These are phyloP conservation scores for Darevskia mixta DNA, from an alignment of 2,797 vertebrate genomes.

Conservation along the genomic window DNA sequence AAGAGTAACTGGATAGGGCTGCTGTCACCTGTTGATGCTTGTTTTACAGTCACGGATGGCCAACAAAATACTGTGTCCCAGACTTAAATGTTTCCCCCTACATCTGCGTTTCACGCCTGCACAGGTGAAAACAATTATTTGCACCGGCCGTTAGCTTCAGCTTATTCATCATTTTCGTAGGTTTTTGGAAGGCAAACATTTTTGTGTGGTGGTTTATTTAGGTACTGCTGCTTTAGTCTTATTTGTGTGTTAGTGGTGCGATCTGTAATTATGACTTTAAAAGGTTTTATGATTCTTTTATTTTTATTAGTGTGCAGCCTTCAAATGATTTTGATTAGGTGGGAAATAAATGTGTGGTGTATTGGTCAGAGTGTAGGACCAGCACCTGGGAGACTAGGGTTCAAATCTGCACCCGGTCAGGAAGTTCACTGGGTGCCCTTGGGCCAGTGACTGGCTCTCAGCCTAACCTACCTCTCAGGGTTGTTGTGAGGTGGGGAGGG, in stretches of 20 bases:
- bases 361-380: too few species aligned
- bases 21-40: not conserved
- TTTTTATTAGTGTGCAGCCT: not conserved
- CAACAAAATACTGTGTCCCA: not conserved
- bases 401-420: too few species aligned
- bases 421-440: too few species aligned
- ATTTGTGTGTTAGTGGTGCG: not conserved
- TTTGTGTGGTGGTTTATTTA: not conserved
- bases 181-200: too few species aligned
- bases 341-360: not conserved
- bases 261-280: not conserved
- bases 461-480: too few species aligned
- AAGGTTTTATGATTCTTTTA: not conserved
- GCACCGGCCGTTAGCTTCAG: not conserved
- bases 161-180: not conserved
- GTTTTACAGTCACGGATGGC: not conserved
- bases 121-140: not conserved
- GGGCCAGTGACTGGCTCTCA: too few species aligned
- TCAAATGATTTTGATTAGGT: not conserved
- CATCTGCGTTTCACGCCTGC: not conserved
- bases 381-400: too few species aligned
- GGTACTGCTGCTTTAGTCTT: not conserved
- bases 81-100: not conserved
- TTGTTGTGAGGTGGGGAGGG: too few species aligned
- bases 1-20: too few species aligned